Percentiles rank a stretch among this genome's conserved stretches.
Evolutionary conservation across 1,140 invertebrate species (phyloP).

Genomic region (Drosophila willistoni): DNA sequence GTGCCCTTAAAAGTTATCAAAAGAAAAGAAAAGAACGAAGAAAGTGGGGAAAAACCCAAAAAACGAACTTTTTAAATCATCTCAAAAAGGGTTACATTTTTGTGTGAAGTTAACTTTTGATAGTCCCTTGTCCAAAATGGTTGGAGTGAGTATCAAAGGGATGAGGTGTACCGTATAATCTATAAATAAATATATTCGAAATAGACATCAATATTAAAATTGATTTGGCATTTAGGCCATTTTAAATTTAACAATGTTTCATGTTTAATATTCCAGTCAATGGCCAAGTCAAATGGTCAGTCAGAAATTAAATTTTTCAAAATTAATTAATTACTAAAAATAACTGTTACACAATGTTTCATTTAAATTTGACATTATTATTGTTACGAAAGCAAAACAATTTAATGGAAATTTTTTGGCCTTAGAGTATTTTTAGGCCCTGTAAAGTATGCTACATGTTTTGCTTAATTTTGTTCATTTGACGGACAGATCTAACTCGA

Average conservation of each 20-base stretch:
- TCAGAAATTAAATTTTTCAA: no score
- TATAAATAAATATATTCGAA: background rate
- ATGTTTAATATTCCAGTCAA: no score
- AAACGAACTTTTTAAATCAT: background rate
- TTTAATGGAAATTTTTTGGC: background rate
- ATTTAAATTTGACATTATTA: background rate
- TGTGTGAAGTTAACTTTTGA: constrained; percentile 1
- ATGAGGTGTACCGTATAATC: background rate
- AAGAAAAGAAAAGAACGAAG: constrained; percentile 18
- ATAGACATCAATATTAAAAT: no score
- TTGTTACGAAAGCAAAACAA: background rate
- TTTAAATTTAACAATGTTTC: no score
- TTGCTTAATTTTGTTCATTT: background rate
- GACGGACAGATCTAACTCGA: background rate
- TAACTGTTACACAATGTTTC: no score
- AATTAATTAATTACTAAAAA: no score
- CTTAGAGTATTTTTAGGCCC: background rate
- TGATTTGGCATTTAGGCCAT: no score
- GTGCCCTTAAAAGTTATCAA: constrained; percentile 29
- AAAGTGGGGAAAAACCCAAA: background rate
- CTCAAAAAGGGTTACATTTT: constrained; percentile 3
- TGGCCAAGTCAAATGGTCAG: no score
- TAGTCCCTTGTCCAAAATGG: background rate
- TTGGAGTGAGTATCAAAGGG: background rate
- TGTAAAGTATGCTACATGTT: background rate